Evolutionary conservation across 2,888 invertebrate species (phyloP), one percentile per base, ranked within the genome.

Genomic region (Pogonocherus hispidulus): DNA sequence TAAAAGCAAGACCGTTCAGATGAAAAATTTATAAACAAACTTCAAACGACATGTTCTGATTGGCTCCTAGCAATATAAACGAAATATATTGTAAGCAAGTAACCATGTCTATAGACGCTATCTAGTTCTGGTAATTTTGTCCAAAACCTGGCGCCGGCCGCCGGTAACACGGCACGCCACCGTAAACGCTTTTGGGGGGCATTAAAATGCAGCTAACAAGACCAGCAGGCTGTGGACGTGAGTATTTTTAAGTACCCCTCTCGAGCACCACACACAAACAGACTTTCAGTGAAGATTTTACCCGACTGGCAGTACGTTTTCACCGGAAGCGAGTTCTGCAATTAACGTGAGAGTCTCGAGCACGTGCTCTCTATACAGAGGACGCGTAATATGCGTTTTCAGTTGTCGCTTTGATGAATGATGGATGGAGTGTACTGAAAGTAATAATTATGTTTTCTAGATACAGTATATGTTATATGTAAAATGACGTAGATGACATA

Each of bases 291-390:
- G 63, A 63, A 66, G 59, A 66, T 56, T 64, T 55, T 54, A 47
- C 37, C 19, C 35, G 41, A 35, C 59, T 44, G 35, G 37, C 19
- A 35, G 66, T 44, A 59, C 54, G 66, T 54, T 65, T 55, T 51
- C 52, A 67, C 70, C 63, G 72, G 70, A 72, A 72, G 70, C 67
- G 62, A 69, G 69, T 60, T 62, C 55, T 69, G 67, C 67, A 72
- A 72, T 72, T 72, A 72, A 67, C 72, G 60, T 65, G 65, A 72
- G 67, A 72, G 69, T 46, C 52, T 71, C 44, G 32, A 65, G 72
- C 72, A 65, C 72, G 72, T 72, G 72, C 66, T 46, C 18, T 14
- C 20, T 41, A 9, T 41, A 23, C 16, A 23, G 57, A 44, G 46
- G 6, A 20, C 57, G 41, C 16, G 46, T 46, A 44, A 46, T 16